Evolutionary conservation across 2,888 invertebrate species (phyloP).

Genomic region (Lydus trimaculatus): DNA sequence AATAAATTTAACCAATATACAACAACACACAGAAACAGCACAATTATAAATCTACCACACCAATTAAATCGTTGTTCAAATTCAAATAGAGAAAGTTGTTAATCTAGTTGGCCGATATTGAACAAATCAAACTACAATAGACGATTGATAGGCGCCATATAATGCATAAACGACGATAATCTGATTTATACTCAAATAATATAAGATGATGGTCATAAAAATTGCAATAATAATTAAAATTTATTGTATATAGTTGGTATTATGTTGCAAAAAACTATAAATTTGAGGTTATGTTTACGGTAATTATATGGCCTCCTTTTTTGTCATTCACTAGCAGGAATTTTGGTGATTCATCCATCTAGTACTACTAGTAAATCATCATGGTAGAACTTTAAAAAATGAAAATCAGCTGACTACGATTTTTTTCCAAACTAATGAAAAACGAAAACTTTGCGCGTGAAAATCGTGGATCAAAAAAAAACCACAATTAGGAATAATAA

Average conservation of each 20-base stretch:
- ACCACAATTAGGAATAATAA: background rate
- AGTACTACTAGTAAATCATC: background rate
- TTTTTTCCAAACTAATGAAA: background rate
- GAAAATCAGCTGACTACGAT: conserved; percentile 1
- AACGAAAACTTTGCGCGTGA: background rate
- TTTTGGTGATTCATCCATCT: background rate
- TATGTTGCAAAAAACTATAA: background rate
- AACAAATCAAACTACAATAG: background rate
- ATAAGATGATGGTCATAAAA: background rate
- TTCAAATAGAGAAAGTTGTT: background rate
- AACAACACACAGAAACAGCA: background rate
- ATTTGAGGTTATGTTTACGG: background rate
- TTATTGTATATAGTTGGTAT: background rate
- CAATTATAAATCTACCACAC: background rate
- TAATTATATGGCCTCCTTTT: background rate
- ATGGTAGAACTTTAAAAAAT: background rate
- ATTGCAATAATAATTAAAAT: background rate
- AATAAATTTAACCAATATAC: background rate
- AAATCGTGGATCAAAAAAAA: background rate
- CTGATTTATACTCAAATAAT: background rate
- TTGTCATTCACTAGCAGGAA: background rate
- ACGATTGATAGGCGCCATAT: background rate
- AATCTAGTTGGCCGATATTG: background rate
- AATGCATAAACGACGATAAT: background rate
- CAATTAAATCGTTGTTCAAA: background rate